Base-by-base conservation (phyloP, 2,888 invertebrate species). In the Sinotaia quadrata region DNA sequence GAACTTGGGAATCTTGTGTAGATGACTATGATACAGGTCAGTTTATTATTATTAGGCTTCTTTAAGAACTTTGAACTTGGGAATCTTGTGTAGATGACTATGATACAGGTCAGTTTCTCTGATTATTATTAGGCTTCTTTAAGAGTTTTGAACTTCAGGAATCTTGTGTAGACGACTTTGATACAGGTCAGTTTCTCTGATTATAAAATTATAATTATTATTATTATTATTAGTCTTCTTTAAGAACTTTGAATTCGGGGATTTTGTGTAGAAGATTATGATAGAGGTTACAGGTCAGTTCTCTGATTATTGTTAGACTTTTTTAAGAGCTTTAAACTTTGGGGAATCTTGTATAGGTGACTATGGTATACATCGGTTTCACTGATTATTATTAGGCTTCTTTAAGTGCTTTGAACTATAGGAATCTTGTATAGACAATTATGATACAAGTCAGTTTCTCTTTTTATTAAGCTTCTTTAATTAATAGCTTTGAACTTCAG, bases 91-190 rank as follows among this genome's bases (percentile, higher is more conserved):
- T 91, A 29, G 94, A 93, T 83, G 96, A 96, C 86, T 93, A 94
- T 87, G 94, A 94, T 67, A 92, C 92, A 72, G 87, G 87, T 86
- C 69, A 44, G 36, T 18, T 24, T 21, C n/a, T n/a, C n/a, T n/a
- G n/a, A n/a, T 85, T 95, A 47, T 92, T 95, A 65, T 91, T 92
- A 44, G 93, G 94, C 75, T 96, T 97, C 89, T 97, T 94, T 88
- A 90, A 91, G 2, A 94, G 96, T 88, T 94, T 95, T 85, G 92
- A 93, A 18, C 89, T 97, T 78, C 93, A 93, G 72, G 93, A 94
- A 85, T 88, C 90, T 21, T 90, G 91, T 73, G 89, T 91, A 29
- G 94, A 93, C 83, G 96, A 96, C 86, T 93, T 94, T 87, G 94
- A 94, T 67, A 92, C 92, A 72, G 87, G 87, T 86, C 69, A 44